Conservation (phyloP, 23 tunicate genomes). For the Halocynthia roretzi region DNA sequence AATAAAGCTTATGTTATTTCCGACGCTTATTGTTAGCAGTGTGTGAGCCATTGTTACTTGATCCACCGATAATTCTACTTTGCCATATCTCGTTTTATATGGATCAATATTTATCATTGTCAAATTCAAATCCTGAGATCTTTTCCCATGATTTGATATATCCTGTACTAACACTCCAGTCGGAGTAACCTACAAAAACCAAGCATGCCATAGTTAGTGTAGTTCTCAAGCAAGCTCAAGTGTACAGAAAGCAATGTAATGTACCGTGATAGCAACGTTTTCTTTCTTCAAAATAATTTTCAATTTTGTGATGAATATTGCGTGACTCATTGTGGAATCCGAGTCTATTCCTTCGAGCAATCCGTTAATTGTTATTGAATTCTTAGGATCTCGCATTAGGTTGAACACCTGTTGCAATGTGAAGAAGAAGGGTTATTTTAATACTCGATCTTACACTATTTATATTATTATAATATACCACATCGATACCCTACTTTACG, state of each 20-base stretch:
- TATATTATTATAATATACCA: too few species aligned
- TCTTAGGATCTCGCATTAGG: background rate
- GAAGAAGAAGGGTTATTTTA: background rate
- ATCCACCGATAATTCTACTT: background rate
- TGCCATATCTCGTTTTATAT: conserved; percentile 2
- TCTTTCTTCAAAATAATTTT: background rate
- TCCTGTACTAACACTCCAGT: background rate
- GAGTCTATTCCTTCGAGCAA: background rate
- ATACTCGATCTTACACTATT: background rate
- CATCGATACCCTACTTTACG: too few species aligned
- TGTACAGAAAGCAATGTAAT: too few species aligned
- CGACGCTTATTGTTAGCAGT: conserved; percentile 1
- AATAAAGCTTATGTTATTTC: conserved; percentile 4
- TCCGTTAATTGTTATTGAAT: background rate
- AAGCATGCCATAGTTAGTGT: too few species aligned
- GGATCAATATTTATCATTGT: background rate
- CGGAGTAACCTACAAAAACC: background rate
- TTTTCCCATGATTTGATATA: background rate
- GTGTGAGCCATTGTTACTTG: conserved; percentile 2
- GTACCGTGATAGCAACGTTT: conserved; percentile 6
- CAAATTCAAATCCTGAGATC: conserved; percentile 1
- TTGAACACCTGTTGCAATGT: conserved; percentile 1
- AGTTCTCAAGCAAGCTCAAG: too few species aligned
- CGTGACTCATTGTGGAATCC: background rate
- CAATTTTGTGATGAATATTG: conserved; percentile 8